A percentile compares a stretch with the other conserved stretches of the same genome.
Evolutionary conservation across 2,888 invertebrate species (phyloP).

Genomic region (Steromphala cineraria): DNA sequence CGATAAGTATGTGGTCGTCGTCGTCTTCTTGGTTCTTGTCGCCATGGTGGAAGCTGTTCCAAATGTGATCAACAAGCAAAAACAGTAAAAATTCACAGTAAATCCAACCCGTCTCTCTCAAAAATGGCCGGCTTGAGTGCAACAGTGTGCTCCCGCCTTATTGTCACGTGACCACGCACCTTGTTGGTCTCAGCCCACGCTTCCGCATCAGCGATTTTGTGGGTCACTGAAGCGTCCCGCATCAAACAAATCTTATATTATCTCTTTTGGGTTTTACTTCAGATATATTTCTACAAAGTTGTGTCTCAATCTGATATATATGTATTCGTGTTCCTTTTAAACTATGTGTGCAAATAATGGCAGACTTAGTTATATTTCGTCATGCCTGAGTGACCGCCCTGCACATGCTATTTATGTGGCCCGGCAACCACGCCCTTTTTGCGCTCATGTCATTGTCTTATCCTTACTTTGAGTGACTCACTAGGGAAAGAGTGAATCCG

Average conservation of each 20-base stretch:
- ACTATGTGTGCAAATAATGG: too few species aligned
- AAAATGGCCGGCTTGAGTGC: slow-evolving; percentile 33
- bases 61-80: not conserved
- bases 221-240: not conserved
- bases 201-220: slow-evolving; percentile 11
- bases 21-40: slow-evolving; percentile 34
- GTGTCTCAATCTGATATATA: too few species aligned
- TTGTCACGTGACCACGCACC: slow-evolving; percentile 34
- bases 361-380: too few species aligned
- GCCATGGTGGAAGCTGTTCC: slow-evolving; percentile 27
- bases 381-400: too few species aligned
- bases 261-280: too few species aligned
- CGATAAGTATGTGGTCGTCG: slow-evolving; percentile 45
- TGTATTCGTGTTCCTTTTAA: too few species aligned
- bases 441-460: too few species aligned
- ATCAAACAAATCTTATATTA: not conserved
- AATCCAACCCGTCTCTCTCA: not conserved
- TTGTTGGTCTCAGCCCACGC: slow-evolving; percentile 20
- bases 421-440: too few species aligned
- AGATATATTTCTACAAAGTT: too few species aligned
- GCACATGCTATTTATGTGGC: too few species aligned
- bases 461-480: too few species aligned
- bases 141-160: slow-evolving; percentile 33
- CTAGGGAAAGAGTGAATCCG: too few species aligned
- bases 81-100: not conserved